These are phyloP conservation scores for Carterocephalus palaemon DNA, from an alignment of 2,888 invertebrate genomes.

Conservation along the genomic window DNA sequence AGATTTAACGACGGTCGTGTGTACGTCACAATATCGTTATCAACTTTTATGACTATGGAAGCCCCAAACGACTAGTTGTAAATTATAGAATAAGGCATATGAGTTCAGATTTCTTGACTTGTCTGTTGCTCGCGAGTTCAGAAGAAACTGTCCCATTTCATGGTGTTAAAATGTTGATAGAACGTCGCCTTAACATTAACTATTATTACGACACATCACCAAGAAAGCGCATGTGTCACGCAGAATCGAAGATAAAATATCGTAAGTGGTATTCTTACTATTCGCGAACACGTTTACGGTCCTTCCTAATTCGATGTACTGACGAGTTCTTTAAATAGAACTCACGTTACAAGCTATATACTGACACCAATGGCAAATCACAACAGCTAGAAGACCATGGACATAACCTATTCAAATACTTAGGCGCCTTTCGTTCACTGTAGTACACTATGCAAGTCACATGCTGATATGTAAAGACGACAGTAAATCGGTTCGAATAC, in stretches of 20 bases:
- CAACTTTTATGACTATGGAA: slow-evolving; percentile 37
- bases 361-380: slow-evolving; percentile 61
- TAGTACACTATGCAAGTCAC: slow-evolving; percentile 71
- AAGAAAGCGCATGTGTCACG: slow-evolving; percentile 38
- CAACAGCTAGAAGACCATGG: slow-evolving; percentile 59
- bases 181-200: slow-evolving; percentile 31
- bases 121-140: slow-evolving; percentile 18
- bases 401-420: slow-evolving; percentile 43
- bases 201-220: slow-evolving; percentile 38
- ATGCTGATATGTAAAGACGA: slow-evolving; percentile 75
- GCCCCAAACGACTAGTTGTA: slow-evolving; percentile 34
- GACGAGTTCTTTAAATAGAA: slow-evolving; percentile 57
- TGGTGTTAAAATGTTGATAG: slow-evolving; percentile 27
- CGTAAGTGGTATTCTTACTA: slow-evolving; percentile 39
- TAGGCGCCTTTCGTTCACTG: slow-evolving; percentile 56
- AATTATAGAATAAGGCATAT: slow-evolving; percentile 14
- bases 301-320: slow-evolving; percentile 73
- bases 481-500: slow-evolving; percentile 68
- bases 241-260: slow-evolving; percentile 46
- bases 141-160: slow-evolving; percentile 52
- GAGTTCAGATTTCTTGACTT: slow-evolving; percentile 1
- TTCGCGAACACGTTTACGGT: slow-evolving; percentile 29
- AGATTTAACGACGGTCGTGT: slow-evolving; percentile 5
- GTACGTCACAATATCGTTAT: slow-evolving; percentile 7
- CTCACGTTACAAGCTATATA: slow-evolving; percentile 43